Percentiles rank a stretch among this genome's conserved stretches.
Conservation (phyloP, 2,888 invertebrate genomes). For the Acleris holmiana region DNA sequence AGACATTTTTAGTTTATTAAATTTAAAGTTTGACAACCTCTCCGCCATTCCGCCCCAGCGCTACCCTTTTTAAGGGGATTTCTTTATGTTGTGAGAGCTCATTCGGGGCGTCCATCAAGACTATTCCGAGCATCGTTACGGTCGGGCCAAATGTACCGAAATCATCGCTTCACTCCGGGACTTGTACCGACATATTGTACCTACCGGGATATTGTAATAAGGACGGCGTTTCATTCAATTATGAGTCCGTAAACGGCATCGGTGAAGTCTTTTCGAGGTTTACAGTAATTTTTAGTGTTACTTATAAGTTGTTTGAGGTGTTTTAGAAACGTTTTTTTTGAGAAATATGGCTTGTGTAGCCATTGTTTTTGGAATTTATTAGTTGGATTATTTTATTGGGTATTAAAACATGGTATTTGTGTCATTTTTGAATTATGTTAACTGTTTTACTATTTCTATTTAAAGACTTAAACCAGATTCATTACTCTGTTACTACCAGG, state of each 20-base stretch:
- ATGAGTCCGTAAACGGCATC: conserved; percentile 49
- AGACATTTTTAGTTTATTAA: no score
- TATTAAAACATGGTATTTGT: no score
- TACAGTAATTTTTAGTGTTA: not conserved
- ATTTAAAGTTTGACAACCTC: conserved; percentile 31
- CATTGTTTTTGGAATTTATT: no score
- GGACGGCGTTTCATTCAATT: conserved; percentile 70
- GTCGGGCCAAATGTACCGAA: conserved; percentile 85
- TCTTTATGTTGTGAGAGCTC: conserved; percentile 85
- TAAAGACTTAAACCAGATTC: no score
- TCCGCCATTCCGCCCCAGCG: conserved; percentile 71
- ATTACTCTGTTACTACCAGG: no score
- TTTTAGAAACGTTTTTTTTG: not conserved
- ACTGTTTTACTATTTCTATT: no score
- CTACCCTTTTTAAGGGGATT: conserved; percentile 85
- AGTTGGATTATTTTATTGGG: no score
- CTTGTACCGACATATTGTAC: conserved; percentile 76
- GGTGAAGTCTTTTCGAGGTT: conserved; percentile 41
- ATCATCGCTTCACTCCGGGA: conserved; percentile 81
- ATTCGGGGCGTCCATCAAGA: conserved; percentile 87
- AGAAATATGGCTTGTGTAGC: no score
- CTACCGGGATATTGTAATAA: conserved; percentile 66
- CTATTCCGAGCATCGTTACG: conserved; percentile 87
- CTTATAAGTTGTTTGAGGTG: not conserved
- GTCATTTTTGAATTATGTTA: no score